These are phyloP conservation scores for Bubo blakistoni DNA, from an alignment of 2,113 vertebrate genomes.

Conservation along the genomic window DNA sequence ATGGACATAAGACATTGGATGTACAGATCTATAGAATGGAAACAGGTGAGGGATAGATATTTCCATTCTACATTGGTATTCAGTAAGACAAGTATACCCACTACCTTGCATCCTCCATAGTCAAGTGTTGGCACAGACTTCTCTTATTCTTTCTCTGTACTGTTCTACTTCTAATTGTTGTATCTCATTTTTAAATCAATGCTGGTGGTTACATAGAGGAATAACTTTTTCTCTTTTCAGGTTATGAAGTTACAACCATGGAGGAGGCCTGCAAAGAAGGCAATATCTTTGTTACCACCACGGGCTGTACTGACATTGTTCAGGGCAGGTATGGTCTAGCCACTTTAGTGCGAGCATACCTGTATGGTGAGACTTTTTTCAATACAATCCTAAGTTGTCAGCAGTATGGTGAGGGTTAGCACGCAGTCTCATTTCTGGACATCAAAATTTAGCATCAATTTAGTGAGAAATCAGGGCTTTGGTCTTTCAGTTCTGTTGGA, in stretches of 20 bases:
- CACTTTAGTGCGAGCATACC: neutral
- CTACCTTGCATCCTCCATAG: neutral
- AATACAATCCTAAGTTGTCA: neutral
- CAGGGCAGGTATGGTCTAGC: constrained; percentile 79
- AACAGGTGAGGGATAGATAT: neutral
- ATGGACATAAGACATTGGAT: neutral
- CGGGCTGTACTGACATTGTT: constrained; percentile 92
- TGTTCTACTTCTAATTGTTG: neutral
- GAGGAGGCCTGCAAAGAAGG: constrained; percentile 95
- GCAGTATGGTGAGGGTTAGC: neutral
- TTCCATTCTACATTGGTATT: neutral
- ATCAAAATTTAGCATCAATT: neutral
- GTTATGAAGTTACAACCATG: constrained; percentile 98
- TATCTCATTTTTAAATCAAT: neutral
- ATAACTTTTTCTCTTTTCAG: constrained; percentile 60
- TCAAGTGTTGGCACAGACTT: neutral
- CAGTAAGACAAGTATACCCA: neutral
- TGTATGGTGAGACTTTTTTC: neutral
- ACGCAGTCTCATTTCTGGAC: neutral
- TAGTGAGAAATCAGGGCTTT: neutral
- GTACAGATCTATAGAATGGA: neutral
- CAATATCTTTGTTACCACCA: constrained; percentile 97
- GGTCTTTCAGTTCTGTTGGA: neutral
- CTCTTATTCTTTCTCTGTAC: neutral
- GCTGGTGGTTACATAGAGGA: neutral